Conservation (phyloP, 2,113 vertebrate genomes). For the Myxocyprinus asiaticus region DNA sequence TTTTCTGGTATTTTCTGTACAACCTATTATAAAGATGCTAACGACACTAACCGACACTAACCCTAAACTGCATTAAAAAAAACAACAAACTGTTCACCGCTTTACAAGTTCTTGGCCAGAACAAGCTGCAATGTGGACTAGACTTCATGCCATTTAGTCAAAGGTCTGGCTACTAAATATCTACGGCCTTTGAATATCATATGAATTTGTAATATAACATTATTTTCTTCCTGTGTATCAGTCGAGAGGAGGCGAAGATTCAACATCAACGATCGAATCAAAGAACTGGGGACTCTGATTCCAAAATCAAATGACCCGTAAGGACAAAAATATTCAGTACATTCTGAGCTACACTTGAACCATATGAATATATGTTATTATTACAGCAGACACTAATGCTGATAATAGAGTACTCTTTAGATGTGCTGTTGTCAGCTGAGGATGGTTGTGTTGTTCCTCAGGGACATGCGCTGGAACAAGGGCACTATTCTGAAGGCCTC, state of each 20-base stretch:
- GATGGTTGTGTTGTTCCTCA: slow-evolving; percentile 58
- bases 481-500: slow-evolving; percentile 97
- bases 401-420: background rate
- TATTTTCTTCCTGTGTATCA: slow-evolving; percentile 45
- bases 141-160: no score
- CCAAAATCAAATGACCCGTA: slow-evolving; percentile 82
- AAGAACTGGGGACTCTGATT: slow-evolving; percentile 80
- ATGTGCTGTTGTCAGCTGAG: slow-evolving; percentile 21
- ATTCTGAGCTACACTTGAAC: background rate
- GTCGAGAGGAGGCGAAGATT: slow-evolving; percentile 79
- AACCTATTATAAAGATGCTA: no score
- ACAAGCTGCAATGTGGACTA: no score
- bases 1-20: no score
- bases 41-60: no score
- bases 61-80: no score
- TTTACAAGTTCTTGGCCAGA: no score
- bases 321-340: slow-evolving; percentile 46
- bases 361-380: background rate
- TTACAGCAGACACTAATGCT: background rate
- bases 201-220: background rate
- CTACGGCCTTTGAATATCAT: background rate
- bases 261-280: slow-evolving; percentile 82
- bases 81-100: no score
- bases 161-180: no score
- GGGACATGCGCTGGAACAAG: slow-evolving; percentile 99